Evolutionary conservation across 2,888 invertebrate genomes (phyloP).

Genomic region (Deroplatys truncata): DNA sequence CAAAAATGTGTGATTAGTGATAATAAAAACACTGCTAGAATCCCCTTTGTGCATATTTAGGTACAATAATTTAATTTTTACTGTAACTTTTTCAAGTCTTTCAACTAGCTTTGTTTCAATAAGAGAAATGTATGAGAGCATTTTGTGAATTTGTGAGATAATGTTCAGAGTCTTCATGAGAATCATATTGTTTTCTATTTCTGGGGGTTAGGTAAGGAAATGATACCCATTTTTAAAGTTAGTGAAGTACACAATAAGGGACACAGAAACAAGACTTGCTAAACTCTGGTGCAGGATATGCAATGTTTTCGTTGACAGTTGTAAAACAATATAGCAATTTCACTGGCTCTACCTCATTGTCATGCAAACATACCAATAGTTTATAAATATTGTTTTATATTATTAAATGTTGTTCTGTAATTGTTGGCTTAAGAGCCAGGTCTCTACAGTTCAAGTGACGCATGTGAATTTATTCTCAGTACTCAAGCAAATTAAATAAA

Average conservation of each 20-base stretch:
- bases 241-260: background rate
- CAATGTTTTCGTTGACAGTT: conserved; percentile 24
- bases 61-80: background rate
- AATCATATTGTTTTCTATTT: background rate
- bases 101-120: background rate
- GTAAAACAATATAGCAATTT: conserved; percentile 24
- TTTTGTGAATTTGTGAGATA: background rate
- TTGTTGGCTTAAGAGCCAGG: background rate
- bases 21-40: background rate
- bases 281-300: conserved; percentile 7
- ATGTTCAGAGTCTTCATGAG: background rate
- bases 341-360: conserved; percentile 30
- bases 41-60: background rate
- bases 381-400: conserved; percentile 24
- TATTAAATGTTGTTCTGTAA: conserved; percentile 21
- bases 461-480: conserved; percentile 11
- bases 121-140: background rate
- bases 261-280: background rate
- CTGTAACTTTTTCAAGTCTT: background rate
- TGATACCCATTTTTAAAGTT: background rate
- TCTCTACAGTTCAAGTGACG: background rate
- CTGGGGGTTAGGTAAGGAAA: background rate
- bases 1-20: background rate
- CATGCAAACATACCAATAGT: conserved; percentile 29
- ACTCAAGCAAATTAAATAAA: conserved; percentile 8